Evolutionary conservation across 1,140 invertebrate species (phyloP), one percentile per base, ranked within the genome.

Genomic region (Drosophila pachea): DNA sequence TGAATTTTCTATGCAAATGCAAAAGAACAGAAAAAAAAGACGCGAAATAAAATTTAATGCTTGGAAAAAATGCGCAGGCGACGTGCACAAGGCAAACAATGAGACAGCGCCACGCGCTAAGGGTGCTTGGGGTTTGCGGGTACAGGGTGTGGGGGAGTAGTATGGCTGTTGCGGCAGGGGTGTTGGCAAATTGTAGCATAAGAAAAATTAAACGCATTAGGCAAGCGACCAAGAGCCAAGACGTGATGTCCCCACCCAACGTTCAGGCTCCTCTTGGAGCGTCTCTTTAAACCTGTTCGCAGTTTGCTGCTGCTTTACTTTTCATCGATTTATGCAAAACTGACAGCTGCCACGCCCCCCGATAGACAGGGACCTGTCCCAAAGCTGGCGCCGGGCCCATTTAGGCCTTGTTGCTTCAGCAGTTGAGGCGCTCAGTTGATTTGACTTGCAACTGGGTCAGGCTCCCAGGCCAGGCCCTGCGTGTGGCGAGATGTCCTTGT

Each of bases 31-130:
- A 42, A 42, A 12, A 12, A 43, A 76, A 68, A 54, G 71, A 68
- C 76, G 81, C 79, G 78, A 86, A 84, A 84, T 84, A 84, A 84
- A 84, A 84, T 84, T 86, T 86, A 84, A 86, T 77, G 81, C 69
- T 62, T 58, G 43, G 68, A 60, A 83, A 86, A 84, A 84, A 83
- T 82, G 78, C 76, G 55, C 69, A 61, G 50, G 65, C 64, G 75
- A 82, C 78, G 78, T 82, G 78, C 72, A 73, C 58, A 71, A 49
- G 72, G 59, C 68, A 72, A 73, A 62, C 65, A 68, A 68, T 43
- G 38, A 32, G 11, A 5, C 48, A 16, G 12, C 6, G 29, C 11
- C 4, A 7, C 7, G 36, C 5, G 7, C 12, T 11, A 4, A 12
- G 12, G 8, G 31, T 40, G 32, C n/a, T n/a, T n/a, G n/a, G n/a